phyloP scores from a whole-genome alignment of 2,113 vertebrate species.

The Callopanchax toddi region DNA sequence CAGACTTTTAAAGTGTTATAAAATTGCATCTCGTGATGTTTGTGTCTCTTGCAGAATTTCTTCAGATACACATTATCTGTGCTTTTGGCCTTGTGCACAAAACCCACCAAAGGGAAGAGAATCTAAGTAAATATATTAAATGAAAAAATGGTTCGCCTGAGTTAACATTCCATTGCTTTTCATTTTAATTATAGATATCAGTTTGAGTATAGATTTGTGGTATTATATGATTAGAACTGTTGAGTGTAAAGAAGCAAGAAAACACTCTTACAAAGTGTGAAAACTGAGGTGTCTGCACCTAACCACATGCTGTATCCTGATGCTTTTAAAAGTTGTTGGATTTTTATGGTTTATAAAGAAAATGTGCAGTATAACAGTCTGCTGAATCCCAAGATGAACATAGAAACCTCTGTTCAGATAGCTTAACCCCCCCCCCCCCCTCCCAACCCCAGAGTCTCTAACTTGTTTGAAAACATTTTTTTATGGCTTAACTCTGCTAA shows the following conservation, averaged over 20 bases:
- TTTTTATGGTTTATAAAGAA: neutral
- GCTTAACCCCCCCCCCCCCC: constrained; percentile 3
- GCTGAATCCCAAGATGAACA: constrained; percentile 27
- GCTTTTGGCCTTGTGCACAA: neutral
- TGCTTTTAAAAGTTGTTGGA: constrained; percentile 10
- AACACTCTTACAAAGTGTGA: neutral
- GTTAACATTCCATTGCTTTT: too few species aligned
- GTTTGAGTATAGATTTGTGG: neutral
- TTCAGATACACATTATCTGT: constrained; percentile 1
- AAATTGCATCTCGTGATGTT: constrained; percentile 45
- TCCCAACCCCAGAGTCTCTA: constrained; percentile 20
- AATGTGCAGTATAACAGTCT: constrained; percentile 10
- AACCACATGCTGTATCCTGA: constrained; percentile 7
- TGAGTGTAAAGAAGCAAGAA: constrained; percentile 5
- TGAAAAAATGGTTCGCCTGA: too few species aligned
- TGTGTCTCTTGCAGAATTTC: constrained; percentile 6
- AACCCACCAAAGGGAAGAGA: neutral
- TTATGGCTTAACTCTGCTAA: constrained; percentile 22
- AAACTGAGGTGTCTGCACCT: constrained; percentile 1
- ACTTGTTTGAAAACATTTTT: constrained; percentile 29
- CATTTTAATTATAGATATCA: neutral
- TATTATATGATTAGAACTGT: neutral
- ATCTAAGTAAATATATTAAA: too few species aligned
- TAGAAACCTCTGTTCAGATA: constrained; percentile 5
- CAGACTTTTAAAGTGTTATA: constrained; percentile 35